phyloP scores from a whole-genome alignment of 2,797 vertebrate genomes.

The Apogon talboti region DNA sequence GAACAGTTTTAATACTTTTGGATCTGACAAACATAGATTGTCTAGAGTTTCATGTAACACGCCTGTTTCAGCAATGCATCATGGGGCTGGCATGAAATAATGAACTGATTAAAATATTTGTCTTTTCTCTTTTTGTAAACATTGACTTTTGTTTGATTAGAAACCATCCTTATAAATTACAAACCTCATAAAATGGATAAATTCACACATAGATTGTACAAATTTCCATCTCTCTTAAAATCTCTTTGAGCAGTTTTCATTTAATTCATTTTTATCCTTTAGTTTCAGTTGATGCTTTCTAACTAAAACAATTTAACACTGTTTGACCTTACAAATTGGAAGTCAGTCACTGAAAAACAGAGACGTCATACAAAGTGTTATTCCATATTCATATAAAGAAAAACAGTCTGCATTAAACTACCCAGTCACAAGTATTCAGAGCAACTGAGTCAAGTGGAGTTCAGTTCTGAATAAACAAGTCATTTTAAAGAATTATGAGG shows the following conservation, averaged over 20 bases:
- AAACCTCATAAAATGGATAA: no score
- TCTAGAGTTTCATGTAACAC: slow-evolving; percentile 1
- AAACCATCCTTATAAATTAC: no score
- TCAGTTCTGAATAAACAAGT: slow-evolving; percentile 66
- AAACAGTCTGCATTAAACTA: slow-evolving; percentile 26
- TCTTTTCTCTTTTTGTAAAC: not conserved
- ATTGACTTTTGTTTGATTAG: not conserved
- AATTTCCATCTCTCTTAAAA: no score
- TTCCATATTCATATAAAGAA: slow-evolving; percentile 23
- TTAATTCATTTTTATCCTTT: not conserved
- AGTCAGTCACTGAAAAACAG: slow-evolving; percentile 6
- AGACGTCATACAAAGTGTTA: slow-evolving; percentile 1
- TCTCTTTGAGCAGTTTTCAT: no score
- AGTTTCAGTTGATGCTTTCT: slow-evolving; percentile 5
- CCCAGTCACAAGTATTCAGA: slow-evolving; percentile 45
- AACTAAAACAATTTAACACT: slow-evolving; percentile 4
- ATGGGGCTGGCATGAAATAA: not conserved
- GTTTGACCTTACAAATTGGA: slow-evolving; percentile 11
- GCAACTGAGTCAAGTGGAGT: slow-evolving; percentile 57
- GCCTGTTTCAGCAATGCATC: not conserved
- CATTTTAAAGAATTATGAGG: slow-evolving; percentile 68
- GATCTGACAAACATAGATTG: slow-evolving; percentile 4
- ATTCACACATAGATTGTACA: no score
- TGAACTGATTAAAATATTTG: slow-evolving; percentile 4
- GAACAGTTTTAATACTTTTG: slow-evolving; percentile 7